Conservation (phyloP, 2,113 vertebrate species). For the Stigmatopora nigra region DNA sequence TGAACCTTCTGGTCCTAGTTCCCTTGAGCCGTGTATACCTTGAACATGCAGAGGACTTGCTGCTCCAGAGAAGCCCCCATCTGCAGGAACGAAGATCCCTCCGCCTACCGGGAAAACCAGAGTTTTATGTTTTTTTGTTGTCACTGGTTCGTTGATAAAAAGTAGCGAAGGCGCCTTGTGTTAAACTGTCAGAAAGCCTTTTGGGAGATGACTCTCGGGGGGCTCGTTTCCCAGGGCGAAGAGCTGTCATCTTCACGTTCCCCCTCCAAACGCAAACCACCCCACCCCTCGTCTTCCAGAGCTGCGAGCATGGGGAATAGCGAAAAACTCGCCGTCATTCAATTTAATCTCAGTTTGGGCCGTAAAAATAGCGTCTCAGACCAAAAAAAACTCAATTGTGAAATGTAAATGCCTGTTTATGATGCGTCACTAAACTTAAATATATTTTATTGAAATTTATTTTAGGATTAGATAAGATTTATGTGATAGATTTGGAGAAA, state of each 20-base stretch:
- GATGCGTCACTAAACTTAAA: slow-evolving; percentile 14
- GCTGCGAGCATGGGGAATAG: slow-evolving; percentile 40
- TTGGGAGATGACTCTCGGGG: slow-evolving; percentile 37
- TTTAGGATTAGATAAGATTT: neutral
- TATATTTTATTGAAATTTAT: too few relatives aligned
- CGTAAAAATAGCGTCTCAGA: slow-evolving; percentile 42
- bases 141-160: slow-evolving; percentile 3
- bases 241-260: slow-evolving; percentile 44
- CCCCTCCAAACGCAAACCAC: too few relatives aligned
- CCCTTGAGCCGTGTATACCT: slow-evolving; percentile 56
- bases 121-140: neutral
- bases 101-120: slow-evolving; percentile 69
- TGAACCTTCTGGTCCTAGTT: neutral
- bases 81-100: slow-evolving; percentile 89
- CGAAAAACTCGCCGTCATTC: slow-evolving; percentile 32
- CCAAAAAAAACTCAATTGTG: slow-evolving; percentile 28
- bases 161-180: slow-evolving; percentile 12
- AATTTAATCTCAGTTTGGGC: slow-evolving; percentile 32
- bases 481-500: neutral
- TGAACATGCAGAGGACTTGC: slow-evolving; percentile 92
- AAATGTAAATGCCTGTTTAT: slow-evolving; percentile 1
- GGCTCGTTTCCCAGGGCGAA: slow-evolving; percentile 47
- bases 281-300: slow-evolving; percentile 25
- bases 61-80: slow-evolving; percentile 93
- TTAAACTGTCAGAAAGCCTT: slow-evolving; percentile 43